Evolutionary conservation across 2,888 invertebrate species (phyloP), one percentile per base, ranked within the genome.

Genomic region (Pseudococcus jackbeardsleyi): DNA sequence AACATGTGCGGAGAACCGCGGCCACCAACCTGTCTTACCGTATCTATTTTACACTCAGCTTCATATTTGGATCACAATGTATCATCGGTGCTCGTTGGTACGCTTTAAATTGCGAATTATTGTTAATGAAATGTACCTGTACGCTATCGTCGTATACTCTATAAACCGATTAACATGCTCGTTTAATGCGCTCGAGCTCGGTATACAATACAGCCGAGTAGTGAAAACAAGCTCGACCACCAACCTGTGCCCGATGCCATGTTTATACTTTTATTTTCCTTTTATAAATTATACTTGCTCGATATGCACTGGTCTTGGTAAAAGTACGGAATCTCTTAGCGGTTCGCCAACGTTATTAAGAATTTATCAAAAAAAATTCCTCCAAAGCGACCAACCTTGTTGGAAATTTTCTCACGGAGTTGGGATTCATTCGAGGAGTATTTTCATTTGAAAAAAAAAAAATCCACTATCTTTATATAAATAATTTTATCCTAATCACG

Each of bases 61-160:
- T 79, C 42, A 79, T 79, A 79, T 79, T 79, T 79, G 79, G 79
- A 79, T 79, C 79, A 79, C 42, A 79, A 39, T 42, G 68, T 72
- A 72, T 72, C 68, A 72, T 72, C 68, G 22, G 33, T 26, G 68
- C 22, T 72, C 68, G 9, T 3, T 15, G 68, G 68, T 72, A 72
- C 68, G 68, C 68, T 72, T 72, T 72, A 72, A 72, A 72, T 72
- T 72, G 68, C 68, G 68, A 72, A 72, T 72, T 72, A 72, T 72
- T 72, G 68, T 72, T 72, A 72, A 72, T 72, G 68, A 72, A 72
- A 72, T 33, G 26, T 33, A 33, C 26, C 26, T 33, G 26, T 72
- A 33, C 68, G 68, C 68, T 33, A 72, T 72, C 68, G 68, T 59
- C 59, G 59, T 19, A 6, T 54, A 15, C 17, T 5, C 6, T 72